Conservation (phyloP, 2,113 vertebrate species). For the Amphilophus citrinellus region DNA sequence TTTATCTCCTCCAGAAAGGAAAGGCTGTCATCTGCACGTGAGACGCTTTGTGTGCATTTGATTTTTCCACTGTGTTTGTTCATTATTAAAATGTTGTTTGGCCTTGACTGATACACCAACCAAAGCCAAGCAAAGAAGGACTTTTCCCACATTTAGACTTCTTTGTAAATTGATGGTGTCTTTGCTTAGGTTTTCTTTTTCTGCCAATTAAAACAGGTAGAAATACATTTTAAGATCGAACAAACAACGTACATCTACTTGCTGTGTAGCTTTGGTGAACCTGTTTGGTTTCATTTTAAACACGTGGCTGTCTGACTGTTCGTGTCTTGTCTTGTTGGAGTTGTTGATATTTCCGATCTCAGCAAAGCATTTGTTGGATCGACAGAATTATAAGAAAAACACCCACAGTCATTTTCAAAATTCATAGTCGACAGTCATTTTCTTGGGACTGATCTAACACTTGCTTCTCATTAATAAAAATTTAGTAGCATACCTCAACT, state of each 20-base stretch:
- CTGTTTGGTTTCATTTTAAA: not conserved
- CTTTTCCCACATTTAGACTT: not conserved
- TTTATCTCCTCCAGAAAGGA: not conserved
- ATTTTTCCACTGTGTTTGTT: not conserved
- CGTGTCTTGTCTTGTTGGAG: not conserved
- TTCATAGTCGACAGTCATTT: not conserved
- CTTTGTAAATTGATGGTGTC: not conserved
- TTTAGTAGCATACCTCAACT: constrained; percentile 87
- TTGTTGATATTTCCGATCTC: not conserved
- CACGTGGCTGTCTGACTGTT: not conserved
- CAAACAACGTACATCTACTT: not conserved
- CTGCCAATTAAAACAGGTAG: not conserved
- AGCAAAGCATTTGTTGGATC: not conserved
- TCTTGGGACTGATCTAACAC: not conserved
- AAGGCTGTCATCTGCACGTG: not conserved
- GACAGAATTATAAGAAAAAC: not conserved
- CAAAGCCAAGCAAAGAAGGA: not conserved
- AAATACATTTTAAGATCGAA: not conserved
- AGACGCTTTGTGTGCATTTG: not conserved
- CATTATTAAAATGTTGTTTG: not conserved
- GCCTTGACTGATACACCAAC: not conserved
- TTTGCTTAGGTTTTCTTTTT: not conserved
- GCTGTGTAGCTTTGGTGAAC: too few species aligned
- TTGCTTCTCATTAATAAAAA: not conserved
- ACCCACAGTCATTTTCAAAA: not conserved